Percentiles rank a stretch among this genome's conserved stretches.
Evolutionary conservation across 2,113 vertebrate species (phyloP).

Genomic region (Saccopteryx leptura): DNA sequence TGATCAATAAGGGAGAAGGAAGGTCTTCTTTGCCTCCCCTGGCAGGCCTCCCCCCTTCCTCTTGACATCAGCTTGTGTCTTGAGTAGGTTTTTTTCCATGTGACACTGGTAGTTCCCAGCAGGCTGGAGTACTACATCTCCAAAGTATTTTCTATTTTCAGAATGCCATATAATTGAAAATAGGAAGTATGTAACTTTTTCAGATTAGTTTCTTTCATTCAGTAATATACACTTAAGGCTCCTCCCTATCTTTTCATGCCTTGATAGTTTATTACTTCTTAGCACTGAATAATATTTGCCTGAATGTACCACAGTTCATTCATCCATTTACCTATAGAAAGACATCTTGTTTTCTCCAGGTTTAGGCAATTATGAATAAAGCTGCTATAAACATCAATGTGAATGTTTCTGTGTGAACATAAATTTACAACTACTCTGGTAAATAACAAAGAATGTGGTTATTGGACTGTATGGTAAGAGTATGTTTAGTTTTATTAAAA

Average conservation of each 20-base stretch:
- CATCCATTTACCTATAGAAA: neutral
- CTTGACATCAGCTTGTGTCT: too few species aligned
- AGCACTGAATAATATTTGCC: neutral
- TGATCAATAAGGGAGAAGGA: too few species aligned
- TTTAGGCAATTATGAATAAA: neutral
- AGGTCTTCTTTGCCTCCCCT: too few species aligned
- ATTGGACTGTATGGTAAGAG: neutral
- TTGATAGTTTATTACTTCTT: neutral
- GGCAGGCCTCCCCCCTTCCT: too few species aligned
- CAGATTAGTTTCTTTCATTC: neutral
- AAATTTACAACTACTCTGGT: neutral
- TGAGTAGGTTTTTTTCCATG: too few species aligned
- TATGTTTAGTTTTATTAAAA: neutral
- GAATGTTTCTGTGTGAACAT: neutral
- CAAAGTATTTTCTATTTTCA: neutral
- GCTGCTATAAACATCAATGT: too few species aligned
- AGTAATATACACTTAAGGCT: neutral
- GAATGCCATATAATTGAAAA: neutral
- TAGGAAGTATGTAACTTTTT: neutral
- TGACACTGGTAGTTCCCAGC: too few species aligned
- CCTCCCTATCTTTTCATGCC: neutral
- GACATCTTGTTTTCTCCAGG: neutral
- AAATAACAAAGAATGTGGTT: neutral
- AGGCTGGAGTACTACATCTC: too few species aligned
- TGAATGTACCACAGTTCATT: neutral